phyloP scores from a whole-genome alignment of 2,113 vertebrate genomes.

The Danio rerio region DNA sequence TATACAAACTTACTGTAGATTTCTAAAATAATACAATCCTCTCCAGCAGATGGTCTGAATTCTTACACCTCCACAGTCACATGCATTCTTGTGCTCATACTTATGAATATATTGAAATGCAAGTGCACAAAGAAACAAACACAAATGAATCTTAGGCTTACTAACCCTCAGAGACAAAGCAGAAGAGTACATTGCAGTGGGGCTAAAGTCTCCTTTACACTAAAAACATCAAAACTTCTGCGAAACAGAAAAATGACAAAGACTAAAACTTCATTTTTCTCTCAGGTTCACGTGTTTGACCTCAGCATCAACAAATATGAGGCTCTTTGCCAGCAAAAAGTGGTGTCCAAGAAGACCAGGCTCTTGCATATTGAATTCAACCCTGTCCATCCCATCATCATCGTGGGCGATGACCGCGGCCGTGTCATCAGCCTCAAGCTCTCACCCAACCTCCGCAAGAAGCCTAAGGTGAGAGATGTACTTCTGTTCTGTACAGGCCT shows the following conservation, averaged over 20 bases:
- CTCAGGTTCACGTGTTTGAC: constrained; percentile 91
- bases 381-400: constrained; percentile 85
- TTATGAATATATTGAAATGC: constrained; percentile 10
- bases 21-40: background rate
- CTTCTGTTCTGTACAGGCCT: background rate
- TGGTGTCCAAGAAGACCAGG: constrained; percentile 86
- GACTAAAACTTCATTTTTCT: constrained; percentile 5
- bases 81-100: constrained; percentile 4
- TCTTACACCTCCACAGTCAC: constrained; percentile 5
- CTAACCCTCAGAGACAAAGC: background rate
- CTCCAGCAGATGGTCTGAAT: constrained; percentile 34
- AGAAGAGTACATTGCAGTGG: background rate
- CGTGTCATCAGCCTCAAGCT: constrained; percentile 86
- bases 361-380: constrained; percentile 90
- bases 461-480: constrained; percentile 85
- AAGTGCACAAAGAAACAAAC: background rate
- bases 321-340: constrained; percentile 85
- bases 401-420: constrained; percentile 86
- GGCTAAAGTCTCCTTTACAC: background rate
- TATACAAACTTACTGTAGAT: no score
- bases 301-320: constrained; percentile 89
- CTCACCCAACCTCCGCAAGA: constrained; percentile 92
- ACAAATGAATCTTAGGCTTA: background rate
- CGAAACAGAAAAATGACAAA: background rate
- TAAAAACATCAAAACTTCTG: background rate